A percentile compares a stretch with the other conserved stretches of the same genome.
These are phyloP conservation scores for Diachrysia chrysitis DNA, from an alignment of 2,888 invertebrate genomes.

Conservation along the genomic window DNA sequence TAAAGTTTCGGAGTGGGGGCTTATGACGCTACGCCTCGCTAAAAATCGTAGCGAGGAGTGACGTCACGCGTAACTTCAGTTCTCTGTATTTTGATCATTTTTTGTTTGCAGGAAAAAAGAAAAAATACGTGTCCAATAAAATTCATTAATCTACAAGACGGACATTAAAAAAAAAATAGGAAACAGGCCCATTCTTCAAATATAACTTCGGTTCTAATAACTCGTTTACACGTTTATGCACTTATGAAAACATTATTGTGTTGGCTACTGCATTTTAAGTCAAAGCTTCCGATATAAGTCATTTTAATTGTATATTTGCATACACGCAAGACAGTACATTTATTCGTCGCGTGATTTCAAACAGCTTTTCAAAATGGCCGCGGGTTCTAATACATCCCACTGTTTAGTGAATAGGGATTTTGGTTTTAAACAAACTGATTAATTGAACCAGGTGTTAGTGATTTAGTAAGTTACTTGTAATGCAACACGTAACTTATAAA, in stretches of 20 bases:
- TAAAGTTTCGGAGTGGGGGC: too few species aligned
- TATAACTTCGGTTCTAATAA: neutral
- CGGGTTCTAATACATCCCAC: conserved; percentile 26
- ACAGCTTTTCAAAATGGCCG: conserved; percentile 54
- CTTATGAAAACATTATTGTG: conserved; percentile 45
- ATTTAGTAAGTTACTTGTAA: neutral
- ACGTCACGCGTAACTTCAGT: too few species aligned
- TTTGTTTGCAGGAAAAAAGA: too few species aligned
- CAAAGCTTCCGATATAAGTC: conserved; percentile 36
- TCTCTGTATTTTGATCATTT: too few species aligned
- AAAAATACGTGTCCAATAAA: too few species aligned
- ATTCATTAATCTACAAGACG: too few species aligned
- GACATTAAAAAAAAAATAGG: too few species aligned
- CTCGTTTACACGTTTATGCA: conserved; percentile 9
- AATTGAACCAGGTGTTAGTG: conserved; percentile 12
- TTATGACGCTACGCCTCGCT: too few species aligned
- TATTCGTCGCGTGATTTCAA: conserved; percentile 68
- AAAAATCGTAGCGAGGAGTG: too few species aligned
- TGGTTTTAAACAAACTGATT: conserved; percentile 11
- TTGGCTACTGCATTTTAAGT: conserved; percentile 21
- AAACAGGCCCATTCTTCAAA: too few species aligned
- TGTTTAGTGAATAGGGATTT: conserved; percentile 13
- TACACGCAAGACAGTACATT: conserved; percentile 43
- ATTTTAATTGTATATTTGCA: conserved; percentile 53
- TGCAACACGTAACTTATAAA: neutral